Conservation (phyloP, 1,140 invertebrate genomes). For the Cotesia glomerata region DNA sequence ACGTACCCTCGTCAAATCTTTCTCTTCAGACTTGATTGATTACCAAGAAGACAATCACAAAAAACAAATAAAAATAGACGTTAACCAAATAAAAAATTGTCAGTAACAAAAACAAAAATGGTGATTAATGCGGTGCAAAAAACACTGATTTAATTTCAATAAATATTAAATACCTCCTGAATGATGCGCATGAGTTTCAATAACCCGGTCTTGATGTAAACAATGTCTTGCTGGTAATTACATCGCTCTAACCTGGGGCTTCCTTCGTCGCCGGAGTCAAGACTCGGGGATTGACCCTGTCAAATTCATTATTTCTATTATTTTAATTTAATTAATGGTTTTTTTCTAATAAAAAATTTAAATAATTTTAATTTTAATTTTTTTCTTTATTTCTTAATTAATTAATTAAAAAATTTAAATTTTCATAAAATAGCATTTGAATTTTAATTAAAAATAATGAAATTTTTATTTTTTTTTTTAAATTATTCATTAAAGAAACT, state of each 20-base stretch:
- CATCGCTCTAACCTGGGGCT: conserved; percentile 67
- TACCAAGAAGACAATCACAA: conserved; percentile 51
- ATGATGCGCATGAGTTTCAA: conserved; percentile 77
- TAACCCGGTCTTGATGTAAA: conserved; percentile 79
- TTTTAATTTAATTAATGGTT: too few relatives aligned
- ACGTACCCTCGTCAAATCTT: conserved; percentile 70
- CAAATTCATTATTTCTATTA: too few relatives aligned
- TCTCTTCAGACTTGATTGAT: conserved; percentile 65
- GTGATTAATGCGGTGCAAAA: conserved; percentile 13
- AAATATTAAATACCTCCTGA: conserved; percentile 70
- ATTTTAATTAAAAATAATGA: too few relatives aligned
- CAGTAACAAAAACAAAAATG: conserved; percentile 27
- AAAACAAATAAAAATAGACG: conserved; percentile 26
- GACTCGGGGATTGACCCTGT: conserved; percentile 56
- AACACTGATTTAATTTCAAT: neutral
- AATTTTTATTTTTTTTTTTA: too few relatives aligned
- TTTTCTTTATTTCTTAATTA: too few relatives aligned
- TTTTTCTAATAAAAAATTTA: too few relatives aligned
- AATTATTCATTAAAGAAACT: too few relatives aligned
- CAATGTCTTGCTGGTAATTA: conserved; percentile 77
- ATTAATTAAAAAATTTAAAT: too few relatives aligned
- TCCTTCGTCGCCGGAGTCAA: conserved; percentile 66
- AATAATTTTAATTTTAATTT: too few relatives aligned
- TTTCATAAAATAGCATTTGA: too few relatives aligned
- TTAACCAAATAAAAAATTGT: conserved; percentile 16